Evolutionary conservation across 1,140 invertebrate species (phyloP).

Genomic region (Lordiphosa clarofinis): DNA sequence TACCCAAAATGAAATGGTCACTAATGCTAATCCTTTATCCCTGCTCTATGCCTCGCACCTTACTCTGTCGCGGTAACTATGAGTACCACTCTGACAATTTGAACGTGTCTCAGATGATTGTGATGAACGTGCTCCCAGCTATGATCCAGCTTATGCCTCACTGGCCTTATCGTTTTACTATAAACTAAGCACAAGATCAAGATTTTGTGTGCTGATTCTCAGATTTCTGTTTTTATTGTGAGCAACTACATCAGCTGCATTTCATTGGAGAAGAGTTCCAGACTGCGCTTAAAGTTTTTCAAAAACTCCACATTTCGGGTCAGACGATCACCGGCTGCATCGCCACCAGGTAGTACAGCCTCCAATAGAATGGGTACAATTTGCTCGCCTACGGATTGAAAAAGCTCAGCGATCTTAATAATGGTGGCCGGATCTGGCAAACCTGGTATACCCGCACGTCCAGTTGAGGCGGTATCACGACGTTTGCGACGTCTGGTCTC

Average conservation of each 20-base stretch:
- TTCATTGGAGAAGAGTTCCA: constrained; percentile 33
- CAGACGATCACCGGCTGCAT: constrained; percentile 39
- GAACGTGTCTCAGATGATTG: too few species aligned
- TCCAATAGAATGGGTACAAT: constrained; percentile 64
- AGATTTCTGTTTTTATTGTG: not conserved
- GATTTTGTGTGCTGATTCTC: too few species aligned
- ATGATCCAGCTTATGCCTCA: too few species aligned
- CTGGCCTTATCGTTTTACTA: too few species aligned
- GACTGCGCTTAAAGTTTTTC: constrained; percentile 32
- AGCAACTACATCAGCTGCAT: constrained; percentile 5
- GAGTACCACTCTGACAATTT: too few species aligned
- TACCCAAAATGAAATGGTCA: too few species aligned
- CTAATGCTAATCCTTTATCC: too few species aligned
- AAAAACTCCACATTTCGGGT: constrained; percentile 33
- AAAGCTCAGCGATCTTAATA: constrained; percentile 68
- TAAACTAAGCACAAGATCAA: too few species aligned
- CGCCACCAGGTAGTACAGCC: constrained; percentile 49
- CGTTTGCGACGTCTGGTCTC: constrained; percentile 42
- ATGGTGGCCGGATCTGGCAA: constrained; percentile 72
- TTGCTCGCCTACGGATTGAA: constrained; percentile 67
- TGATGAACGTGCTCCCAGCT: too few species aligned
- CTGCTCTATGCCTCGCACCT: too few species aligned
- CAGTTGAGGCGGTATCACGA: constrained; percentile 28
- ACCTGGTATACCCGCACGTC: constrained; percentile 61
- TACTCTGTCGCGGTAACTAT: too few species aligned